Conservation (phyloP, 92 coral and sea anemone species). For the Bergia sp. region DNA sequence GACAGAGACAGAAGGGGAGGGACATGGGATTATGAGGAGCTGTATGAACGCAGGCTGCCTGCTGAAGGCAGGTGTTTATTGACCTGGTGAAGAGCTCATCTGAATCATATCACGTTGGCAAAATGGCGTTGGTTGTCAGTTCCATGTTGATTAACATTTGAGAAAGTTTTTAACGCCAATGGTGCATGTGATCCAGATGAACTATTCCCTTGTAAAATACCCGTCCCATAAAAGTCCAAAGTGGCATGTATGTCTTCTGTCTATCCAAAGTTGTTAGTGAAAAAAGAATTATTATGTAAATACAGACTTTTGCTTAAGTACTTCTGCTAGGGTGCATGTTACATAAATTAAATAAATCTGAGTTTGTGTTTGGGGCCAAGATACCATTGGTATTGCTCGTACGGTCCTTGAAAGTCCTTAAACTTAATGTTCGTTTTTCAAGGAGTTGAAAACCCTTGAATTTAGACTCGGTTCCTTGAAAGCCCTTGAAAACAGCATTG, state of each 20-base stretch:
- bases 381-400: too few relatives aligned
- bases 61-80: constrained; percentile 81
- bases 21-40: neutral
- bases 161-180: neutral
- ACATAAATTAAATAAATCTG: too few relatives aligned
- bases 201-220: constrained; percentile 41
- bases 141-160: neutral
- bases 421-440: too few relatives aligned
- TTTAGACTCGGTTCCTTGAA: too few relatives aligned
- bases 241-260: neutral
- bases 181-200: constrained; percentile 13
- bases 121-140: neutral
- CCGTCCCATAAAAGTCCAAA: neutral
- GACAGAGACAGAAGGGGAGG: constrained; percentile 6
- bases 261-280: neutral
- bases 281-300: neutral
- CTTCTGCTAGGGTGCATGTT: neutral
- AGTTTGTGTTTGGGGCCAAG: too few relatives aligned
- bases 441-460: too few relatives aligned
- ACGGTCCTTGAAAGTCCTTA: too few relatives aligned
- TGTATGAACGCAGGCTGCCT: constrained; percentile 6
- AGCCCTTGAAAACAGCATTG: too few relatives aligned
- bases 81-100: constrained; percentile 57
- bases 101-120: neutral
- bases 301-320: neutral